Percentiles rank a stretch among this genome's conserved stretches.
Evolutionary conservation across 92 coral and sea anemone species (phyloP).

Genomic region (Actinernus sp.): DNA sequence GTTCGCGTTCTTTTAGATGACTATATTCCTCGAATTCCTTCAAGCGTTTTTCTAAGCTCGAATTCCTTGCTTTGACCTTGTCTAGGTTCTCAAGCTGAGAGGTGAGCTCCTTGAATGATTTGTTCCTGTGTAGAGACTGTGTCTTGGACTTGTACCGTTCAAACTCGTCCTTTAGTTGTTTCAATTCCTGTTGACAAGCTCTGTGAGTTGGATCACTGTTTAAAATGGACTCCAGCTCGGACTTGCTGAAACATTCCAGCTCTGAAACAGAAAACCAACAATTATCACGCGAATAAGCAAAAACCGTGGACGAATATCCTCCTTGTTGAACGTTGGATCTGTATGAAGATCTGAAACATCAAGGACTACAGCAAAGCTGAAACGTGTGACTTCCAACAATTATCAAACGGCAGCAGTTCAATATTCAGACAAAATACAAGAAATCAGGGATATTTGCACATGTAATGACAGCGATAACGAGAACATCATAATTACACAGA

Average conservation of each 20-base stretch:
- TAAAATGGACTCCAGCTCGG: constrained; percentile 92
- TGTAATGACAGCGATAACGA: no score
- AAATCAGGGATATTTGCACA: no score
- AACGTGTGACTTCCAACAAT: no score
- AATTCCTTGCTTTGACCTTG: constrained; percentile 62
- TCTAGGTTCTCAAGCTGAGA: constrained; percentile 82
- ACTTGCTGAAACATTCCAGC: constrained; percentile 81
- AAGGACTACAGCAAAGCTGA: no score
- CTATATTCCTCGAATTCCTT: constrained; percentile 70
- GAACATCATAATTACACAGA: no score
- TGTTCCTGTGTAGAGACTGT: constrained; percentile 80
- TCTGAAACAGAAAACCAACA: constrained; percentile 33
- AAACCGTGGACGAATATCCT: no score
- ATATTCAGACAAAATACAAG: no score
- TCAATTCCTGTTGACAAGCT: constrained; percentile 89
- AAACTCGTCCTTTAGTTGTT: constrained; percentile 96
- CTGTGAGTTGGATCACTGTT: constrained; percentile 92
- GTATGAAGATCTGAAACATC: no score
- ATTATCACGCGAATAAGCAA: no score
- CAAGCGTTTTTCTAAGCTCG: constrained; percentile 66
- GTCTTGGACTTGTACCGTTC: constrained; percentile 91
- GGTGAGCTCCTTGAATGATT: constrained; percentile 79
- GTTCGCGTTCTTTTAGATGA: constrained; percentile 63
- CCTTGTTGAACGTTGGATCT: no score
- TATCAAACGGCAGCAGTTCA: no score